phyloP scores from a whole-genome alignment of 2,113 vertebrate species.

The Sinocyclocheilus anshuiensis region DNA sequence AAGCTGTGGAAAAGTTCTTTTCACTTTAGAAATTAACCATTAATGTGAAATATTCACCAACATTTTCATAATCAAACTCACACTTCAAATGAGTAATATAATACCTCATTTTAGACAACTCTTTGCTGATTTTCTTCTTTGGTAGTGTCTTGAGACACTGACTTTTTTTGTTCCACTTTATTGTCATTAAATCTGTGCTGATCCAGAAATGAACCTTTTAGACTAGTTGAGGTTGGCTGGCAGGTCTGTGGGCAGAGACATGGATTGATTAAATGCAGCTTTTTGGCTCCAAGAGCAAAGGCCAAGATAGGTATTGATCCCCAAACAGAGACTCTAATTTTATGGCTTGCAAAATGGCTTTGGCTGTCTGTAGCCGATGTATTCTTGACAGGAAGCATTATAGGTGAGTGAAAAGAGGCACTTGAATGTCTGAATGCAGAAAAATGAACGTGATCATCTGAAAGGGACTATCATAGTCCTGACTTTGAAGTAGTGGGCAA shows the following conservation, averaged over 20 bases:
- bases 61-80: not conserved
- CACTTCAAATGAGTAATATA: no score
- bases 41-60: not conserved
- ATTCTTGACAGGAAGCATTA: conserved; percentile 19
- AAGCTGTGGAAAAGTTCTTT: not conserved
- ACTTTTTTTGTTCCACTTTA: not conserved
- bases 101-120: not conserved
- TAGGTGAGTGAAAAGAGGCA: not conserved
- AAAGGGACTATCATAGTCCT: conserved; percentile 46
- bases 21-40: not conserved
- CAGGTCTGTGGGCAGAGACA: conserved; percentile 12
- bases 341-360: conserved; percentile 46
- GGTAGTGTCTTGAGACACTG: not conserved
- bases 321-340: conserved; percentile 29
- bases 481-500: conserved; percentile 37
- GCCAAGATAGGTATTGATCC: conserved; percentile 47
- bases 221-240: conserved; percentile 5
- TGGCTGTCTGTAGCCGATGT: conserved; percentile 13
- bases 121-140: not conserved
- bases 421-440: conserved; percentile 40
- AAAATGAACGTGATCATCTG: conserved; percentile 33
- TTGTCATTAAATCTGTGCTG: not conserved
- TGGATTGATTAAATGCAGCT: conserved; percentile 28
- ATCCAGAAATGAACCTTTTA: conserved; percentile 6
- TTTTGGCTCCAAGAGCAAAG: conserved; percentile 34